Percentiles rank a stretch among this genome's conserved stretches.
Evolutionary conservation across 2,113 vertebrate species (phyloP).

Genomic region (Scopus umbretta): DNA sequence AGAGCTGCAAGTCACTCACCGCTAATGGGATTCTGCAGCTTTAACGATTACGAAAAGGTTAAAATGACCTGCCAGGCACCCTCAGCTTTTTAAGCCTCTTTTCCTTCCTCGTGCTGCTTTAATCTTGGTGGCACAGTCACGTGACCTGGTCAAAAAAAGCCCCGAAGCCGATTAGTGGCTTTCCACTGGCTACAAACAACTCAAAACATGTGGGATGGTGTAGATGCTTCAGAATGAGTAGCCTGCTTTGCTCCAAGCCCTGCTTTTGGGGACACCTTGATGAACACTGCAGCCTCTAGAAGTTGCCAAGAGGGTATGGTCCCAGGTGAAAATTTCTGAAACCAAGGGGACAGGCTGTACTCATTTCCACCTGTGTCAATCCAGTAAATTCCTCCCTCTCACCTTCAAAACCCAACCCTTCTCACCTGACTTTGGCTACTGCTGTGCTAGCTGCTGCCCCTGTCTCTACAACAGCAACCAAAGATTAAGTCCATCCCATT

Average conservation of each 20-base stretch:
- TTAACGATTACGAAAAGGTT: constrained; percentile 70
- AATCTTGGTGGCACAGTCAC: constrained; percentile 78
- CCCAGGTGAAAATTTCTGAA: background rate
- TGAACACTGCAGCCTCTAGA: background rate
- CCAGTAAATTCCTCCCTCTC: background rate
- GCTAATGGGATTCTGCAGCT: constrained; percentile 64
- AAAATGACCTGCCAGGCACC: constrained; percentile 68
- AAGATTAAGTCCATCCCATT: background rate
- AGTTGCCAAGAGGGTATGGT: background rate
- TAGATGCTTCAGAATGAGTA: background rate
- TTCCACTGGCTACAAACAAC: background rate
- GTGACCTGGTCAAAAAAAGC: constrained; percentile 71
- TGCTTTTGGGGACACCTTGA: background rate
- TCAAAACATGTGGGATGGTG: background rate
- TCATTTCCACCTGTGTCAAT: background rate
- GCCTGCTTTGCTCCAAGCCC: background rate
- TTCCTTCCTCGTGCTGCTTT: constrained; percentile 81
- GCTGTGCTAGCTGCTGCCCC: background rate
- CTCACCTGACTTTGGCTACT: background rate
- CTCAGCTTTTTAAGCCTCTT: constrained; percentile 78
- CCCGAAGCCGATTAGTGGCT: constrained; percentile 81
- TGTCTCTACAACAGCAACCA: background rate
- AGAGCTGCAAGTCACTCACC: background rate
- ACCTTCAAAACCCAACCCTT: background rate
- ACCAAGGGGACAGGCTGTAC: background rate